A percentile compares a stretch with the other conserved stretches of the same genome.
Evolutionary conservation across 1,140 invertebrate genomes (phyloP).

Genomic region (Bombus confusus): DNA sequence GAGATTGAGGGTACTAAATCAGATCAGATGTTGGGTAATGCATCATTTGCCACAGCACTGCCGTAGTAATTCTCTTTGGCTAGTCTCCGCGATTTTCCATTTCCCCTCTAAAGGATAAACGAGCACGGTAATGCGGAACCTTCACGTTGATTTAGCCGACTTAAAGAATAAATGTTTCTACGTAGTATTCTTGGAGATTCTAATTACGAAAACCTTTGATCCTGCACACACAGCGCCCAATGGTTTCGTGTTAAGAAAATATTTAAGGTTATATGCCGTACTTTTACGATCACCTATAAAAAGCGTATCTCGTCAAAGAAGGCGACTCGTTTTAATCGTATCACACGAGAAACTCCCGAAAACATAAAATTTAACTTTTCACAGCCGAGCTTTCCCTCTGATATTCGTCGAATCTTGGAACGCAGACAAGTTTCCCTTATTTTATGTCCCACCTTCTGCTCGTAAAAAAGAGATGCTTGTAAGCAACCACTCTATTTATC

Average conservation of each 20-base stretch:
- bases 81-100: background rate
- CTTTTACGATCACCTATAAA: no score
- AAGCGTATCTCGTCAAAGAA: no score
- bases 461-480: background rate
- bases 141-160: background rate
- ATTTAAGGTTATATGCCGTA: no score
- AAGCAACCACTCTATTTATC: constrained; percentile 10
- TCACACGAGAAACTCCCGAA: no score
- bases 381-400: no score
- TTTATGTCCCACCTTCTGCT: background rate
- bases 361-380: background rate
- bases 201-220: background rate
- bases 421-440: background rate
- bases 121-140: background rate
- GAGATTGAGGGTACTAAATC: constrained; percentile 68
- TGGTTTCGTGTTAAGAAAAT: no score
- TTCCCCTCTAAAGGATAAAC: constrained; percentile 1
- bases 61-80: constrained; percentile 45
- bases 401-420: background rate
- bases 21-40: constrained; percentile 59
- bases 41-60: constrained; percentile 58
- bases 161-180: background rate
- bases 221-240: no score
- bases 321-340: background rate
- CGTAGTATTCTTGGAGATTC: no score